Evolutionary conservation across 2,113 vertebrate genomes (phyloP).

Genomic region (Larimichthys polyactis): DNA sequence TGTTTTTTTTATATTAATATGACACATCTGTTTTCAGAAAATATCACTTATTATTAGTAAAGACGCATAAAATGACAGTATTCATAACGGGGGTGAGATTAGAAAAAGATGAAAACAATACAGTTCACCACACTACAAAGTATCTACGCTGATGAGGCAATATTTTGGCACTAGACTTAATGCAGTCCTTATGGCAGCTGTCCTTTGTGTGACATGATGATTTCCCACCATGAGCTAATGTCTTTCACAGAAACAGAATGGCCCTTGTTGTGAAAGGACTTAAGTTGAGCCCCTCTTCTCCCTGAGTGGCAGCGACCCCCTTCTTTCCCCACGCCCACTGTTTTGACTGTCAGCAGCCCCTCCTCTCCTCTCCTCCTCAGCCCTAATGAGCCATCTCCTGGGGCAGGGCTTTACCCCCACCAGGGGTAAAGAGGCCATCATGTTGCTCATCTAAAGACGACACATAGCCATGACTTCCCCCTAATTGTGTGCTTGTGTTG

Average conservation of each 20-base stretch:
- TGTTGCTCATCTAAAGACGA: constrained; percentile 91
- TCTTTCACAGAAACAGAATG: constrained; percentile 50
- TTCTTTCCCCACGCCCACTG: constrained; percentile 62
- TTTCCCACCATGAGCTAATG: constrained; percentile 64
- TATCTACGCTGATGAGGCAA: not conserved
- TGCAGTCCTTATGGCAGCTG: constrained; percentile 38
- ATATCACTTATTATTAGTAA: too few species aligned
- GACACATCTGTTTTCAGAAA: not conserved
- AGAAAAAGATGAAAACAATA: not conserved
- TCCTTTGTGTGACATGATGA: constrained; percentile 66
- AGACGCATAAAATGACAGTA: not conserved
- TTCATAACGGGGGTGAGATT: constrained; percentile 1
- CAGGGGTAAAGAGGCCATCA: constrained; percentile 91
- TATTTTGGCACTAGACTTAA: constrained; percentile 42
- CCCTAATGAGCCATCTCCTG: constrained; percentile 90
- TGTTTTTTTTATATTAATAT: constrained; percentile 6
- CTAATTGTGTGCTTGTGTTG: constrained; percentile 88
- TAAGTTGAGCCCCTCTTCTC: constrained; percentile 52
- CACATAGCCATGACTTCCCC: constrained; percentile 88
- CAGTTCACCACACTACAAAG: not conserved
- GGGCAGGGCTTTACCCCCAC: constrained; percentile 84
- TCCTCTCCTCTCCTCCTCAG: constrained; percentile 61
- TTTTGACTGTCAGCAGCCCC: constrained; percentile 73
- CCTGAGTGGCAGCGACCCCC: constrained; percentile 61
- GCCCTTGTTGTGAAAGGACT: constrained; percentile 63